Conservation (phyloP, 2,888 invertebrate species). For the Eupithecia vulgata region DNA sequence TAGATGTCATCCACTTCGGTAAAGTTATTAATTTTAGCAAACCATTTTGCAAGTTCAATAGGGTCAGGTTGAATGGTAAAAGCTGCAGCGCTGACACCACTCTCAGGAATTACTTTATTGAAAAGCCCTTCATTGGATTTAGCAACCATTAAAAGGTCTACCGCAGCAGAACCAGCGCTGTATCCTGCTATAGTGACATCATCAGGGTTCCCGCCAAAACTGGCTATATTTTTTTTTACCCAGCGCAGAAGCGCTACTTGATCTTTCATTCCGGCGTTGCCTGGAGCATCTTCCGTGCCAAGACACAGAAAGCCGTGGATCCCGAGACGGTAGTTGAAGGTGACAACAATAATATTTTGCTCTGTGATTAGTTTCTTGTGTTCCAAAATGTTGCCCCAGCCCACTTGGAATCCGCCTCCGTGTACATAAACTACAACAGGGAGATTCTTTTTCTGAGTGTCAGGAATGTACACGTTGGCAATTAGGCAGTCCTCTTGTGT, state of each 20-base stretch:
- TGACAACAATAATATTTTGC: conserved; percentile 57
- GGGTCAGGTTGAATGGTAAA: conserved; percentile 60
- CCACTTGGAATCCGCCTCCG: conserved; percentile 51
- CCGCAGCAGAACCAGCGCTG: conserved; percentile 63
- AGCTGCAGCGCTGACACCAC: conserved; percentile 53
- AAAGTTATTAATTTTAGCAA: conserved; percentile 54
- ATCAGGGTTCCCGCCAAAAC: conserved; percentile 65
- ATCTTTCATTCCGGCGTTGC: conserved; percentile 72
- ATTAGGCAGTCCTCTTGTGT: conserved; percentile 64
- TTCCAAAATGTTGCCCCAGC: conserved; percentile 42
- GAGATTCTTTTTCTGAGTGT: conserved; percentile 52
- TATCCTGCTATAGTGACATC: conserved; percentile 64
- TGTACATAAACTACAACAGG: conserved; percentile 54
- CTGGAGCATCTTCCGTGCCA: conserved; percentile 62
- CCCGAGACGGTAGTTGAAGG: conserved; percentile 65
- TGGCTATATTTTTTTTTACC: conserved; percentile 63
- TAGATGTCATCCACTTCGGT: conserved; percentile 52
- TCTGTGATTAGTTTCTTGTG: conserved; percentile 51
- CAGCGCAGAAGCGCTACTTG: conserved; percentile 63
- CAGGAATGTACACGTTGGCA: conserved; percentile 63
- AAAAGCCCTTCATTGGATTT: conserved; percentile 58
- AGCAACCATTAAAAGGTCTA: conserved; percentile 63
- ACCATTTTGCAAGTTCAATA: conserved; percentile 56
- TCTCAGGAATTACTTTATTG: conserved; percentile 61
- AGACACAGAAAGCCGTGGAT: conserved; percentile 64